phyloP scores from a whole-genome alignment of 2,113 vertebrate species.

The Speoplatyrhinus poulsoni region DNA sequence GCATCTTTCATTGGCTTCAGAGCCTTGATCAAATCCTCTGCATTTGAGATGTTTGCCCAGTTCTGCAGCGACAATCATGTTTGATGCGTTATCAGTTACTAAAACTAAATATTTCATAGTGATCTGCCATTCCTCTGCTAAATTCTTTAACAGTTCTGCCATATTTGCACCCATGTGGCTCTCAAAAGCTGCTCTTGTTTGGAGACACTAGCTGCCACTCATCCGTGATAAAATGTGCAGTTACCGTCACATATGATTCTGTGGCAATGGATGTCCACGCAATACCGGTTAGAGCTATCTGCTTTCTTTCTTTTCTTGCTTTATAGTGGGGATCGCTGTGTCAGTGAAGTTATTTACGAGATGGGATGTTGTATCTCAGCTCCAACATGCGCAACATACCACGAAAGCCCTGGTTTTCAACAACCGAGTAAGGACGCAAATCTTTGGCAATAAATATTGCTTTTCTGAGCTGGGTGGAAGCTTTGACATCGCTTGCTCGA shows the following conservation, averaged over 20 bases:
- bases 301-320: background rate
- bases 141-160: constrained; percentile 5
- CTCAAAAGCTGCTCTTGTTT: constrained; percentile 18
- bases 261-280: too few species aligned
- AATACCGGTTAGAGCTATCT: too few species aligned
- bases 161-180: constrained; percentile 22
- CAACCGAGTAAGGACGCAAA: background rate
- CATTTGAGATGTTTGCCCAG: background rate
- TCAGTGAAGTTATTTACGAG: constrained; percentile 11
- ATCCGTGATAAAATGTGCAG: constrained; percentile 11
- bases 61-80: constrained; percentile 9
- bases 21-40: background rate
- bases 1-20: constrained; percentile 9
- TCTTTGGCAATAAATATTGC: constrained; percentile 12
- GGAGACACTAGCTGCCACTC: constrained; percentile 22
- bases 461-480: background rate
- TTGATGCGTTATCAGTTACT: background rate
- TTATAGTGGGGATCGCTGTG: constrained; percentile 12
- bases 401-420: too few species aligned
- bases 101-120: constrained; percentile 9
- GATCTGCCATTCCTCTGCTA: constrained; percentile 13
- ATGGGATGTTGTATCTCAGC: constrained; percentile 10
- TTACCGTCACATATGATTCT: constrained; percentile 13
- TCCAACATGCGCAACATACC: constrained; percentile 1
- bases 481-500: background rate